These are phyloP conservation scores for Pararge aegeria DNA, from an alignment of 1,140 invertebrate species.

Conservation along the genomic window DNA sequence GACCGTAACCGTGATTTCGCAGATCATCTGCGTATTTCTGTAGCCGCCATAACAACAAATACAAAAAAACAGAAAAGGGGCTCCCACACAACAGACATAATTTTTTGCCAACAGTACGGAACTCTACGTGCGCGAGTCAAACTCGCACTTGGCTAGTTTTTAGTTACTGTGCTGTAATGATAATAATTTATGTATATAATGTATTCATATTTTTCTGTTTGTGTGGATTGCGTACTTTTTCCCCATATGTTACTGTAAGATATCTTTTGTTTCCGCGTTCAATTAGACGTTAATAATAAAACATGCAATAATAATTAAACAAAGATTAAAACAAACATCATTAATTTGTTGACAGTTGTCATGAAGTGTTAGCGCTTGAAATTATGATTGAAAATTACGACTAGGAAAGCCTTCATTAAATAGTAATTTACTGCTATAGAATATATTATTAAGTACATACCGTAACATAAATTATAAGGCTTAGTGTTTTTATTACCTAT, in stretches of 20 bases:
- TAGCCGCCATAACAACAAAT: too few relatives aligned
- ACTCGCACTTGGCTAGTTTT: too few relatives aligned
- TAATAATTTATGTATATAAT: too few relatives aligned
- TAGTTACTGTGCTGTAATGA: too few relatives aligned
- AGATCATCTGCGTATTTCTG: too few relatives aligned
- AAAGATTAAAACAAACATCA: background rate
- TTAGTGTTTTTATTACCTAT: background rate
- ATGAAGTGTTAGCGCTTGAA: background rate
- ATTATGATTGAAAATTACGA: background rate
- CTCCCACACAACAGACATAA: too few relatives aligned
- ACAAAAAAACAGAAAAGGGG: too few relatives aligned
- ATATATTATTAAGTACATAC: background rate
- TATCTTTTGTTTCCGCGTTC: background rate
- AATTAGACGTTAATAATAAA: background rate
- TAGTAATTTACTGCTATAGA: background rate
- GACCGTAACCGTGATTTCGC: too few relatives aligned
- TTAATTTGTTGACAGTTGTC: background rate
- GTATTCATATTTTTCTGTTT: too few relatives aligned
- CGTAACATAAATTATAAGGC: slow-evolving; percentile 1
- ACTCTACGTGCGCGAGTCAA: too few relatives aligned
- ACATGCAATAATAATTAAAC: background rate
- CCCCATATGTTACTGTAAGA: background rate
- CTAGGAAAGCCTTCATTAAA: background rate
- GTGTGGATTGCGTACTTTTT: too few relatives aligned
- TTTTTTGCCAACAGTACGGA: too few relatives aligned